Base-by-base conservation (phyloP, 1,140 invertebrate species). In the Rhagoletis zephyria region DNA sequence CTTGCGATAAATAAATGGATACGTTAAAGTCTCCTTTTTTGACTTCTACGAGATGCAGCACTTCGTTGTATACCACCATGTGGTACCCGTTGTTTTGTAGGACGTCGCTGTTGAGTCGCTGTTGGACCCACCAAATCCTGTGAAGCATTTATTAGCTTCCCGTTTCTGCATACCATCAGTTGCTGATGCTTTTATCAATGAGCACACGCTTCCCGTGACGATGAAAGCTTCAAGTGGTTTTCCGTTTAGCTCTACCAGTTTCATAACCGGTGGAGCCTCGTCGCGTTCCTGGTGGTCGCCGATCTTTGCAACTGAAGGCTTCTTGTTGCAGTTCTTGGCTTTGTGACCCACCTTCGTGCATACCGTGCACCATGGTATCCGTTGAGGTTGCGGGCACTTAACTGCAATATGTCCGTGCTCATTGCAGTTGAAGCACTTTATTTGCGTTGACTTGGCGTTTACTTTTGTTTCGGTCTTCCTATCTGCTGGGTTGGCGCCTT, bases 381-480 rank as follows among this genome's bases (percentile, higher is more conserved):
- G 7, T 19, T 77, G 70, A 42, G 70, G 40, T 51, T 45, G 40
- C 30, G 70, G 65, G 6, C 65, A 70, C 40, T 42, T 70, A 40
- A 40, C 30, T 77, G 70, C 10, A 63, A 10, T 63, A 14, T 63
- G 61, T 12, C 61, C 61, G 16, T 63, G 14, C 6, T 63, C 61
- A 14, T 77, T 77, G 70, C 70, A 77, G 19, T 77, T 77, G 30
- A 77, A 77, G 14, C 70, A 77, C 16, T 77, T 77, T 19, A 77
- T 77, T 14, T 12, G 10, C 14, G 61, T 63, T 14, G 10, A 14
- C 61, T 63, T 63, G 3, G 61, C 61, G 14, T 63, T 10, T 63
- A n/a, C 3, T 63, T 63, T 63, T 14, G 12, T 14, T 14, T 63
- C 12, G 10, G 12, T 4, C 3, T 63, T 63, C 61, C 14, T 3